Evolutionary conservation across 2,113 vertebrate species (phyloP).

Genomic region (Cyanistes caeruleus): DNA sequence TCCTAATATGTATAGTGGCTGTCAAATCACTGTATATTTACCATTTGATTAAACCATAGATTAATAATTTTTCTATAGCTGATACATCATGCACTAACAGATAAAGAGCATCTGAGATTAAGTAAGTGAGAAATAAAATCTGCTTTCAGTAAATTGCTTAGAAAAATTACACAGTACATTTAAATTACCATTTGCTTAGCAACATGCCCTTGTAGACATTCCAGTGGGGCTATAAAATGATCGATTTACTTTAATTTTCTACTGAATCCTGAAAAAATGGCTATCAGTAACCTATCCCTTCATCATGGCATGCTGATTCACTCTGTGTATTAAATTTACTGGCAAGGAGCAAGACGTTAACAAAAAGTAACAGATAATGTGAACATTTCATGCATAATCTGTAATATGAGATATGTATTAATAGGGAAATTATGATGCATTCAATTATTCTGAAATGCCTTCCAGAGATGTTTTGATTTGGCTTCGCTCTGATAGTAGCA

Average conservation of each 20-base stretch:
- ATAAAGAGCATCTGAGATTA: constrained; percentile 83
- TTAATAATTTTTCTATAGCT: constrained; percentile 84
- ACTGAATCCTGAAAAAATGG: constrained; percentile 82
- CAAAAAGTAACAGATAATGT: constrained; percentile 91
- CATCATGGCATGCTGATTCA: constrained; percentile 83
- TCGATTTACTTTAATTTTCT: constrained; percentile 91
- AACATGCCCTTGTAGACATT: constrained; percentile 84
- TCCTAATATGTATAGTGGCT: constrained; percentile 43
- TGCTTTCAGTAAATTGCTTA: constrained; percentile 85
- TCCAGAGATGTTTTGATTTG: constrained; percentile 97
- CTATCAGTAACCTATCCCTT: constrained; percentile 84
- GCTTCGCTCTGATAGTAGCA: constrained; percentile 84
- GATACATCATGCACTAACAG: constrained; percentile 79
- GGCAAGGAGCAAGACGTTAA: constrained; percentile 89
- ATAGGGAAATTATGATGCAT: constrained; percentile 97
- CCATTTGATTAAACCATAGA: constrained; percentile 77
- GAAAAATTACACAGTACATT: constrained; percentile 87
- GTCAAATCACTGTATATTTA: constrained; percentile 57
- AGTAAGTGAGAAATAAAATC: constrained; percentile 81
- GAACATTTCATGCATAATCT: constrained; percentile 91
- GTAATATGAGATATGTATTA: constrained; percentile 96
- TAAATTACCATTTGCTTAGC: constrained; percentile 91
- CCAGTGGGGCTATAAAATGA: constrained; percentile 85
- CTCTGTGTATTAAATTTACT: constrained; percentile 88
- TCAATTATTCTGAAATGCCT: constrained; percentile 96